These are phyloP conservation scores for Chalcis sispes DNA, from an alignment of 2,888 invertebrate species.

Conservation along the genomic window DNA sequence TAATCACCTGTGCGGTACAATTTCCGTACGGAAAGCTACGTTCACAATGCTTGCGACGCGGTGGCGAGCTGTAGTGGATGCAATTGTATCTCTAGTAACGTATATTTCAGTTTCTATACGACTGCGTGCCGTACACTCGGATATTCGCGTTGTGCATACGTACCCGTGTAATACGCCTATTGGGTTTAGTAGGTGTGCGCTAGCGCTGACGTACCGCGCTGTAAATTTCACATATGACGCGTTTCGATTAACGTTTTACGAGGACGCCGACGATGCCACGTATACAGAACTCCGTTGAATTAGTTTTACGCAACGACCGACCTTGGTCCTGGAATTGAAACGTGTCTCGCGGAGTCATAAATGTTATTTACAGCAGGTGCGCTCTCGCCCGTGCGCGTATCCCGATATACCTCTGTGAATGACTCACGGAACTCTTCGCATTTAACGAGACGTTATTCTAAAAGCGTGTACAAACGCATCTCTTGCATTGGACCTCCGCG, in stretches of 20 bases:
- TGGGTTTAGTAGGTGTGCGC: no score
- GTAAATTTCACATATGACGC: constrained; percentile 36
- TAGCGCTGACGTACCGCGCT: no score
- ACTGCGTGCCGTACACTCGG: neutral
- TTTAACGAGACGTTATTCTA: neutral
- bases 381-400: neutral
- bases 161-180: no score
- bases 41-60: neutral
- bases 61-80: neutral
- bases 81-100: neutral
- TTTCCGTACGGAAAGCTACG: neutral
- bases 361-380: constrained; percentile 41
- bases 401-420: no score
- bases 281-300: no score
- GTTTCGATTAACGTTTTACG: constrained; percentile 40
- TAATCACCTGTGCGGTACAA: neutral
- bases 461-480: neutral
- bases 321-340: constrained; percentile 41
- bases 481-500: neutral
- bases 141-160: no score
- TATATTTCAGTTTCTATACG: neutral
- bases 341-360: constrained; percentile 36
- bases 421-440: no score
- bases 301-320: neutral
- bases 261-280: neutral